Evolutionary conservation across 1,140 invertebrate genomes (phyloP).

Genomic region (Copidosoma floridanum): DNA sequence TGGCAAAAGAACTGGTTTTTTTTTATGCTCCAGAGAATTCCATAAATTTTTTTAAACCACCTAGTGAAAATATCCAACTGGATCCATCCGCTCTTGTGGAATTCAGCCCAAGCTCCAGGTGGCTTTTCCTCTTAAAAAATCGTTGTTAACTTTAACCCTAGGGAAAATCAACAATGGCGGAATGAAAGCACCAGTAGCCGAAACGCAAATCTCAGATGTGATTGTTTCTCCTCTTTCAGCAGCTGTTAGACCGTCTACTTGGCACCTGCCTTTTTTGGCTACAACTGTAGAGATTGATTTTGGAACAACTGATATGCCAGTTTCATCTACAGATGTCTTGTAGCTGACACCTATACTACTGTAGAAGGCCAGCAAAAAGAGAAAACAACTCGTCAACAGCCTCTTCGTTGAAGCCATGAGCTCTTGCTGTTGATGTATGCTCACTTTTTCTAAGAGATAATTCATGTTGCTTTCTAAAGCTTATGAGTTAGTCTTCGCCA

Average conservation of each 20-base stretch:
- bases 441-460: neutral
- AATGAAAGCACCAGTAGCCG: conserved; percentile 41
- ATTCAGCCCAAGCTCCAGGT: conserved; percentile 12
- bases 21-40: conserved; percentile 19
- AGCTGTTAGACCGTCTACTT: conserved; percentile 34
- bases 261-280: conserved; percentile 25
- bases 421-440: conserved; percentile 6
- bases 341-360: neutral
- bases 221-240: conserved; percentile 41
- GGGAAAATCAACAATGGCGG: conserved; percentile 48
- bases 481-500: conserved; percentile 1
- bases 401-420: neutral
- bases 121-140: conserved; percentile 32
- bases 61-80: no score
- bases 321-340: conserved; percentile 13
- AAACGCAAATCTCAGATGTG: conserved; percentile 47
- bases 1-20: conserved; percentile 32
- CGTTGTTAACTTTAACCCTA: conserved; percentile 36
- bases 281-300: neutral
- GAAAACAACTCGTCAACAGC: conserved; percentile 1
- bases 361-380: neutral
- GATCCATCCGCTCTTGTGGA: conserved; percentile 28
- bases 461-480: conserved; percentile 3
- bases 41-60: conserved; percentile 34
- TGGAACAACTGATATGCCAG: neutral